Base-by-base conservation (phyloP, 1,140 invertebrate genomes). In the Euglossa dilemma region DNA sequence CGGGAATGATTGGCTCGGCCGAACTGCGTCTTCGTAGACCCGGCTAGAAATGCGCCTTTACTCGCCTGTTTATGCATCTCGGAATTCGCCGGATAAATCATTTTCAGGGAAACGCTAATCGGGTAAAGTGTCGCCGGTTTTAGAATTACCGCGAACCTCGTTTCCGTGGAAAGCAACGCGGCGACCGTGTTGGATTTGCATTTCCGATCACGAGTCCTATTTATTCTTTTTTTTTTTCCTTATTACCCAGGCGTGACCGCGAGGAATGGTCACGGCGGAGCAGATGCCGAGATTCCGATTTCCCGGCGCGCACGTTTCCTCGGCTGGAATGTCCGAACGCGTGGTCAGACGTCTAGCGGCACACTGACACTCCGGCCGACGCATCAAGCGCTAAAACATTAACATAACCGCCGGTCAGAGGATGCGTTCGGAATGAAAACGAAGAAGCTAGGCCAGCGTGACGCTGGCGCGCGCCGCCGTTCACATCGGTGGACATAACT, bases 401-500 rank as follows among this genome's bases (percentile, higher is more conserved):
- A 72, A 56, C 70, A 72, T 72, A 72, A 72, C 28, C 70, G 12
- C 28, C 70, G 28, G 25, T n/a, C 20, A 52, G 28, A 14, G 12
- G 18, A 56, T 43, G 70, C 28, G 52, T 56, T 14, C 52, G 52
- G 70, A 72, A 72, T 72, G 70, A 56, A 72, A 72, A 57, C 56
- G 72, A 74, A 59, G 56, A 59, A 74, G n/a, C 25, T 72, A 56
- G 45, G 69, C 69, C 47, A 25, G 50, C 69, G 50, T 52, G 69
- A 28, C 47, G 36, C 11, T 64, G 28, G 28, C 36, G 36, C 16
- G 18, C 28, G 23, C 23, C 23, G 12, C 7, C 71, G 71, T n/a
- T 78, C 64, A 23, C 75, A 52, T 36, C 54, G 77, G 28, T 57
- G 59, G 43, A 66, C 36, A 64, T 64, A 81, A 81, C 79, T 64